Conservation (phyloP, 2,113 vertebrate species). For the Gulo gulo region DNA sequence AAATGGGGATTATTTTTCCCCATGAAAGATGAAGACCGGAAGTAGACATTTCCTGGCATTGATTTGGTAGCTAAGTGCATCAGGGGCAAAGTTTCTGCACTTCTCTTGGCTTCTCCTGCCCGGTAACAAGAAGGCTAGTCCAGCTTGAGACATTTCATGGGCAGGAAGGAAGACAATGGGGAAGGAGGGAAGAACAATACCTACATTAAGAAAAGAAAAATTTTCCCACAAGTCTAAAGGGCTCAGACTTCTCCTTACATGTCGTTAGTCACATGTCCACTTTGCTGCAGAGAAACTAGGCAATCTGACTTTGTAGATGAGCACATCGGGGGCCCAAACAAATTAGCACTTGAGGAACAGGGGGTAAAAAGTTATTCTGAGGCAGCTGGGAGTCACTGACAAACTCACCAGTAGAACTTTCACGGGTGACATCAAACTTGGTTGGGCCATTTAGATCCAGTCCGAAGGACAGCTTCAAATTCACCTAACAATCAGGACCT, state of each 20-base stretch:
- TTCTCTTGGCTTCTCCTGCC: not conserved
- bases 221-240: not conserved
- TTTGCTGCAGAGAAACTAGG: not conserved
- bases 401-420: not conserved
- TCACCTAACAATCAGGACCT: not conserved
- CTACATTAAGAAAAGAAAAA: not conserved
- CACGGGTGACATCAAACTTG: not conserved
- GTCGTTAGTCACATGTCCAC: not conserved
- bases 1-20: not conserved
- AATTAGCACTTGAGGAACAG: not conserved
- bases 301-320: not conserved
- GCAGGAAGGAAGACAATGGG: not conserved
- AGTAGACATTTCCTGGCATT: not conserved
- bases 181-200: not conserved
- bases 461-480: not conserved
- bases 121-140: not conserved
- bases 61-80: not conserved
- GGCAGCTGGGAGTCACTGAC: not conserved
- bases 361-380: not conserved
- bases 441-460: not conserved
- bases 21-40: not conserved
- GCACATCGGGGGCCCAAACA: not conserved
- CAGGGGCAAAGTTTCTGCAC: not conserved
- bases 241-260: not conserved
- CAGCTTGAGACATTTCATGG: not conserved